Evolutionary conservation across 1,140 invertebrate species (phyloP).

Genomic region (Caenorhabditis briggsae): DNA sequence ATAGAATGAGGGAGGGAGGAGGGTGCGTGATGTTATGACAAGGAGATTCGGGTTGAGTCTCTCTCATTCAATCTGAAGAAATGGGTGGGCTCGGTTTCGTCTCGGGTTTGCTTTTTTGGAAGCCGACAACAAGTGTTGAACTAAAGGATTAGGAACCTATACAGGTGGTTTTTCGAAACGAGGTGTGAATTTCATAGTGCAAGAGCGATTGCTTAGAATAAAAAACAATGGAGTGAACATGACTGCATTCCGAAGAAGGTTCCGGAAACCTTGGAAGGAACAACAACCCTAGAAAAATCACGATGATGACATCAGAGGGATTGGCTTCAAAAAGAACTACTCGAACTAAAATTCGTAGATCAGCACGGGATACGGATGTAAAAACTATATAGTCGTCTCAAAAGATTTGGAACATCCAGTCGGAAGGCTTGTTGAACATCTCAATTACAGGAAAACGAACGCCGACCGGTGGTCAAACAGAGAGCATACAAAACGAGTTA

Average conservation of each 20-base stretch:
- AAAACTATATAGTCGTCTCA: not conserved
- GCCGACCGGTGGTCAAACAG: conserved; percentile 41
- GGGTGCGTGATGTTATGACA: conserved; percentile 53
- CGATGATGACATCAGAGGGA: not conserved
- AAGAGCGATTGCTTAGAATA: not conserved
- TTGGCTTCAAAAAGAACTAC: not conserved
- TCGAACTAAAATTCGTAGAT: not conserved
- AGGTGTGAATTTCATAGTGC: conserved; percentile 26
- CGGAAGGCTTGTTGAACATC: not conserved
- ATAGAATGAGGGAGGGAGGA: not conserved
- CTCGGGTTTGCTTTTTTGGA: not conserved
- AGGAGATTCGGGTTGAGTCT: conserved; percentile 28
- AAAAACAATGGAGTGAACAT: conserved; percentile 17
- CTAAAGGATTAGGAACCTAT: conserved; percentile 22
- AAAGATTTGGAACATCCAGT: conserved; percentile 23
- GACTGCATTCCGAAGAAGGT: not conserved
- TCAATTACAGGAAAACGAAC: conserved; percentile 29
- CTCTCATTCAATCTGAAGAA: conserved; percentile 11
- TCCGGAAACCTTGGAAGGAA: not conserved
- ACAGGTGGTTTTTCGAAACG: conserved; percentile 35
- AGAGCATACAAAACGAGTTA: conserved; percentile 42
- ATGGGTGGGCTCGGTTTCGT: conserved; percentile 30
- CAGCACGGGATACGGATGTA: not conserved
- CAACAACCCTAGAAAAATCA: not conserved
- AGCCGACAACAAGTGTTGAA: conserved; percentile 46